Conservation (phyloP, 2,888 invertebrate species). For the Spicauda simplicius region DNA sequence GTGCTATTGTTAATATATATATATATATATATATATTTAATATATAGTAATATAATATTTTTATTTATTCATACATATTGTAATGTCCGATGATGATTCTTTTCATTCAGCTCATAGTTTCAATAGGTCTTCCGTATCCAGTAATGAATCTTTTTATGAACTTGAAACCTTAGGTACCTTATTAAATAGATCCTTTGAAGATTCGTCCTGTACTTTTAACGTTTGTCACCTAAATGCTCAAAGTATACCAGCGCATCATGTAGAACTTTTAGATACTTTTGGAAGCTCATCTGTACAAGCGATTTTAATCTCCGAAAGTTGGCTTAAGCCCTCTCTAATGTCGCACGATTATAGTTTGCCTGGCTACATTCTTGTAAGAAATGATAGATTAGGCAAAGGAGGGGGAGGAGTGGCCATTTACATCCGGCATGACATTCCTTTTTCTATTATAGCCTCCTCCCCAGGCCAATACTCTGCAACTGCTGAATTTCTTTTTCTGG, state of each 20-base stretch:
- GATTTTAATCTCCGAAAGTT: background rate
- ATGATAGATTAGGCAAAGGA: background rate
- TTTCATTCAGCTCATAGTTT: background rate
- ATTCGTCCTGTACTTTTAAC: background rate
- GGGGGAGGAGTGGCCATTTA: conserved; percentile 6
- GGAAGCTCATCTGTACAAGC: background rate
- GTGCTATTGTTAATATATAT: background rate
- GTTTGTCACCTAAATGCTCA: background rate
- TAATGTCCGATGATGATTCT: background rate
- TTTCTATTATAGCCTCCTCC: background rate
- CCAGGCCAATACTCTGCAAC: background rate
- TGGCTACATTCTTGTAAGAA: background rate
- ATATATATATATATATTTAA: background rate
- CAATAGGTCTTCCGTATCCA: background rate
- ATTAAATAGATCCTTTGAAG: background rate
- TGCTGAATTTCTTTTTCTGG: conserved; percentile 5
- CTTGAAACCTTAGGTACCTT: background rate
- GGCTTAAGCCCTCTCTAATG: background rate
- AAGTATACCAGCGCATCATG: background rate
- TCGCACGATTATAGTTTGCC: background rate
- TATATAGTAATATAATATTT: background rate
- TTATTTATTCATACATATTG: background rate
- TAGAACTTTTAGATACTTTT: background rate
- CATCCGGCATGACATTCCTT: background rate
- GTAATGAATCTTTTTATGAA: background rate